These are phyloP conservation scores for Lasioglossum oenotherae DNA, from an alignment of 2,888 invertebrate genomes.

Conservation along the genomic window DNA sequence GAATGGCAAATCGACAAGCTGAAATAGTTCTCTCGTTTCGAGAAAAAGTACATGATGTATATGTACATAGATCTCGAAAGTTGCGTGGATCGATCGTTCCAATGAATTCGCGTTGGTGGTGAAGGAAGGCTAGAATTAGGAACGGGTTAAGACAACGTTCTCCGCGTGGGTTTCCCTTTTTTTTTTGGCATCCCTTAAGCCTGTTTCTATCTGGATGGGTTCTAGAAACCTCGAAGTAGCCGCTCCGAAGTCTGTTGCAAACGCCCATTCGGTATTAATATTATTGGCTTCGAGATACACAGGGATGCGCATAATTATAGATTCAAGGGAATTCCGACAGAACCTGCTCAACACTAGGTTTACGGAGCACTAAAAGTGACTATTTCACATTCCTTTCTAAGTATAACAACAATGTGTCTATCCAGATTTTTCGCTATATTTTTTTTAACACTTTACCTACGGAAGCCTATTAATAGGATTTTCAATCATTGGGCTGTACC, in stretches of 20 bases:
- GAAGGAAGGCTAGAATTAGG: constrained; percentile 65
- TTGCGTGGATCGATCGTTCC: constrained; percentile 41
- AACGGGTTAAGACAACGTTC: constrained; percentile 61
- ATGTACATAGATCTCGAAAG: constrained; percentile 31
- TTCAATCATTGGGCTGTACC: too few relatives aligned
- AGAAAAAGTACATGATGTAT: neutral
- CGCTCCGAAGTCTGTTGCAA: neutral
- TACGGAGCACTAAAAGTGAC: neutral
- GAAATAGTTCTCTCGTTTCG: neutral
- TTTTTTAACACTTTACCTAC: neutral
- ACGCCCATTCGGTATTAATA: constrained; percentile 6
- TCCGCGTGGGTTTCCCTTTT: constrained; percentile 67
- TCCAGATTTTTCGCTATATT: neutral
- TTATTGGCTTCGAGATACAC: constrained; percentile 13
- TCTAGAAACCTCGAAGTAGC: constrained; percentile 39
- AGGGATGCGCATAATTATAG: neutral
- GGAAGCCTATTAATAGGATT: too few relatives aligned
- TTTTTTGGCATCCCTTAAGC: constrained; percentile 65
- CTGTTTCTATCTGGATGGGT: constrained; percentile 48
- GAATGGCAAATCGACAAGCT: neutral
- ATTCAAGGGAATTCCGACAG: constrained; percentile 9
- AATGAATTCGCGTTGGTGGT: constrained; percentile 64
- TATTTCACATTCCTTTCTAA: neutral
- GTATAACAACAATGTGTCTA: neutral
- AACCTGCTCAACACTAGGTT: neutral